Evolutionary conservation across 64 coral and sea anemone genomes (phyloP), one percentile per base, ranked within the genome.

Genomic region (Acropora yongei): DNA sequence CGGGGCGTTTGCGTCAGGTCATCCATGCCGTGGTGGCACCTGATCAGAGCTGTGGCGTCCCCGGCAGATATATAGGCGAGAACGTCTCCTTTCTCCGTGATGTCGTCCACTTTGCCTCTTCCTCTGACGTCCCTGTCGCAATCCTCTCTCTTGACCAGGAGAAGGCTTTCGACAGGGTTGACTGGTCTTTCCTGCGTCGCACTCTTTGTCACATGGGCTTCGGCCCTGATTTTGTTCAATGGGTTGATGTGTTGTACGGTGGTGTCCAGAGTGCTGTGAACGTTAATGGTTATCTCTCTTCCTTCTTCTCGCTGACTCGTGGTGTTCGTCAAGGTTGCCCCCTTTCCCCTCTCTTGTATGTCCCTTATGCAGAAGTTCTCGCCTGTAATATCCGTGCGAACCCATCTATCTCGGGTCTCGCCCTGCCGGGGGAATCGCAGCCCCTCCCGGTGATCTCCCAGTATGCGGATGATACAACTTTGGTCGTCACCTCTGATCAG

Each of bases 161-260:
- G 42, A 93, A 88, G 18, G 84, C 85, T 5, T 93, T 93, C 13
- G 91, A 94, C 39, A 4, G 93, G 0, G 93, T 95, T 0, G 88
- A 95, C 1, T 90, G 76, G 76, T 11, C 3, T 16, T 78, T 78
- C 8, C 14, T 78, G 44, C 13, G 8, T 1, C 50, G 12, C 5
- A 78, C 76, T 2, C 30, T 81, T 3, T 0, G 3, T 13, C 1
- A 2, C 2, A 81, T 81, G 79, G 79, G 79, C 2, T 81, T 90
- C 49, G 65, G 89, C 17, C 66, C 78, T 0, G 73, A 46, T n/a
- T 90, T 82, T 43, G 0, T 79, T 1, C 44, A 2, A 2, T 90
- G 89, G 89, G 46, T 90, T 1, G 0, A 0, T 0, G 8, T 90
- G 0, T 82, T 90, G 1, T 90, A 90, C 2, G 72, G 44, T 17